Base-by-base conservation (phyloP, 2,888 invertebrate genomes). In the Spodoptera littoralis region DNA sequence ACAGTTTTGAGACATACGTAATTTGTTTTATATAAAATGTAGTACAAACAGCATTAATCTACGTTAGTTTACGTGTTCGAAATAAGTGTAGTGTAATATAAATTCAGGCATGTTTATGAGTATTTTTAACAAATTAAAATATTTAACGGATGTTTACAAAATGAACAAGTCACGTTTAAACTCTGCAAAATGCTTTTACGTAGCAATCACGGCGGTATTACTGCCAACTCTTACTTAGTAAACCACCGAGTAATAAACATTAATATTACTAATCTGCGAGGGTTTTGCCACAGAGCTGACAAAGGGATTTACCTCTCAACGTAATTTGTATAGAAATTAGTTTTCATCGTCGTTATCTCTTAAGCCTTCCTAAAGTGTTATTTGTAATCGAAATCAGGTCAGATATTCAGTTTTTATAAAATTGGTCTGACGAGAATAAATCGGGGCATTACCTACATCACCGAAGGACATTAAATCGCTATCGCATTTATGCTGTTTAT, bases 241-340 rank as follows among this genome's bases (percentile, higher is more conserved):
- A 73, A 61, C 60, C 63, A 49, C 61, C 18, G 47, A 65, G 63
- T 65, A 70, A 76, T 79, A 79, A 73, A 67, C 66, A 67, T 65
- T 70, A 63, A 67, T 69, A 65, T 64, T 53, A 49, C 52, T 70
- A 73, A 76, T 70, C 63, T 65, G 36, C 22, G 48, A 56, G 49
- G 60, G 60, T 52, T 68, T 60, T 36, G 56, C 49, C 61, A 60
- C 48, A 64, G 54, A 63, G 58, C 56, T 60, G 58, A 77, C 65
- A 66, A 62, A 53, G 52, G 47, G 60, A 61, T 71, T 61, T 51
- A 36, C 48, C 41, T 60, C 48, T 45, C n/a, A 56, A 52, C 50
- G 44, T 66, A 45, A 61, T 60, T 53, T 41, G 41, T 44, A 30
- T 49, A 61, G 43, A 44, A 75, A 71, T 62, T 52, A 30, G 50